phyloP scores from a whole-genome alignment of 1,140 invertebrate species.

The Drosophila repletoides region DNA sequence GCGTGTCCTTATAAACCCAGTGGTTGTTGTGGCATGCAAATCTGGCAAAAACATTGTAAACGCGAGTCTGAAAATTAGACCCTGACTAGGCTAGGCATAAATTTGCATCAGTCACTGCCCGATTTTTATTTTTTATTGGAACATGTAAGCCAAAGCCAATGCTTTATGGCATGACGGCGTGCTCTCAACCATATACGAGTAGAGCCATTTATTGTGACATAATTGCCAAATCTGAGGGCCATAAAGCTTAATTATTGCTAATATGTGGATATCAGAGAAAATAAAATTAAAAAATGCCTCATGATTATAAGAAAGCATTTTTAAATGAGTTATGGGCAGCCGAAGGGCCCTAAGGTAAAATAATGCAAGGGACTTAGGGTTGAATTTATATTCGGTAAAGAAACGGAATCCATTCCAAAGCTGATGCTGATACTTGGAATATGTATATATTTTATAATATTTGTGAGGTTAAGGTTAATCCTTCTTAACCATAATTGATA shows the following conservation, averaged over 20 bases:
- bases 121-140: constrained; percentile 65
- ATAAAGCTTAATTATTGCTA: constrained; percentile 77
- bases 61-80: constrained; percentile 69
- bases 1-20: constrained; percentile 29
- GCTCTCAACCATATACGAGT: constrained; percentile 17
- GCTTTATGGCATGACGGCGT: constrained; percentile 60
- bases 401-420: too few species aligned
- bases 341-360: too few species aligned
- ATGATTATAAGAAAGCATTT: too few species aligned
- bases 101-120: constrained; percentile 68
- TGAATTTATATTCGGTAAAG: too few species aligned
- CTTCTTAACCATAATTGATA: too few species aligned
- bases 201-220: constrained; percentile 58
- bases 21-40: constrained; percentile 49
- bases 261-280: too few species aligned
- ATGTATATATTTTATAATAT: too few species aligned
- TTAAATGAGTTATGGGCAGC: too few species aligned
- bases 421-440: too few species aligned
- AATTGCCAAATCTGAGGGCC: constrained; percentile 72
- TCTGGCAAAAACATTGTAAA: constrained; percentile 69
- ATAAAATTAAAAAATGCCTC: too few species aligned
- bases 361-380: too few species aligned
- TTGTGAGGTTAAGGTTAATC: too few species aligned
- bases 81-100: constrained; percentile 53
- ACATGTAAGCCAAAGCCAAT: constrained; percentile 50